Percentiles rank a stretch among this genome's conserved stretches.
phyloP scores from a whole-genome alignment of 1,140 invertebrate genomes.

The Ceratitis capitata region DNA sequence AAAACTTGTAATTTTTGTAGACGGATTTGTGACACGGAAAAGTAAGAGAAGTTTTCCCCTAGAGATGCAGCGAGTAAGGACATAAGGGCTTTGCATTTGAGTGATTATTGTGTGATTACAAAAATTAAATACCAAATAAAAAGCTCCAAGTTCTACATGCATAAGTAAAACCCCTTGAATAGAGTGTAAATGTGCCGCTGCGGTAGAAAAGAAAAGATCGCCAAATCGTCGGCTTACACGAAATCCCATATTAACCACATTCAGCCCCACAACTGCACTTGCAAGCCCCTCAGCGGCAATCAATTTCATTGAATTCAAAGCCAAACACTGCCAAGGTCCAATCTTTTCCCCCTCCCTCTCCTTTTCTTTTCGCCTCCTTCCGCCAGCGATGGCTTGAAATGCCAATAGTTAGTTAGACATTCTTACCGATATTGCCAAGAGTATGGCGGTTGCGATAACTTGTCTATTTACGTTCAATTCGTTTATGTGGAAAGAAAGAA shows the following conservation, averaged over 20 bases:
- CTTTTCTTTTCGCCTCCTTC: background rate
- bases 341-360: background rate
- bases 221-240: background rate
- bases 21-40: background rate
- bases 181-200: background rate
- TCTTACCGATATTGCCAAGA: background rate
- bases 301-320: constrained; percentile 18
- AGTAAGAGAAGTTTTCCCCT: background rate
- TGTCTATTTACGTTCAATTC: constrained; percentile 36
- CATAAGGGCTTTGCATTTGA: background rate
- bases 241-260: background rate
- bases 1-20: background rate
- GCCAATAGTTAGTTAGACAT: background rate
- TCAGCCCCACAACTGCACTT: background rate
- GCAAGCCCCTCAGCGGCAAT: background rate
- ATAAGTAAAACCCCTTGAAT: too few species aligned
- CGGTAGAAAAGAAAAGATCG: background rate
- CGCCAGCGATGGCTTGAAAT: background rate
- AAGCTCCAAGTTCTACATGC: too few species aligned
- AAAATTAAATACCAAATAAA: background rate
- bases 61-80: background rate
- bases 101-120: background rate
- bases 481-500: constrained; percentile 28
- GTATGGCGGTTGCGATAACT: constrained; percentile 19
- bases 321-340: background rate